Base-by-base conservation (phyloP, 2,888 invertebrate species). In the Nipponacmea schrenckii region DNA sequence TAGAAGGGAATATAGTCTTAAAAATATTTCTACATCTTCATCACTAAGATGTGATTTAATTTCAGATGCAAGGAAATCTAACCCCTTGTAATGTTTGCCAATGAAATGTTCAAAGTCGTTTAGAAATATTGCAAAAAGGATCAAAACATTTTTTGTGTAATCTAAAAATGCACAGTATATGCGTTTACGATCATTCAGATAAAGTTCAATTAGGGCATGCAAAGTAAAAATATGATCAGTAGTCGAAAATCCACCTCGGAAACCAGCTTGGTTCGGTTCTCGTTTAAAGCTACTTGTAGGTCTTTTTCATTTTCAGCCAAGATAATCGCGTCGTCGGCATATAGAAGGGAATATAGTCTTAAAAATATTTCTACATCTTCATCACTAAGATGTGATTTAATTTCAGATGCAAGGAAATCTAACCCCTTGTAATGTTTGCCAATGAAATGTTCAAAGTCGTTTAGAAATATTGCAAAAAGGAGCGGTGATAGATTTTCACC, bases 281-380 rank as follows among this genome's bases (percentile, higher is more conserved):
- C 12, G 39, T 71, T 64, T 39, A 74, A 62, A 62, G 50, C n/a
- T 20, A 63, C 44, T 67, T 72, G 69, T 17, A 74, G 68, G 31
- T 67, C 66, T 20, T 24, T 62, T 20, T 64, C 56, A 27, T 50
- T 66, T 26, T 69, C 50, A 14, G 71, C 63, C 46, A 71, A 26
- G 24, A 74, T 71, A 14, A 74, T 63, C 0, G 71, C 69, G 69
- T 74, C 74, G 46, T 74, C 71, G 3, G 71, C 74, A 62, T 74
- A 72, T 3, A 71, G 67, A n/a, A n/a, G 1, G 71, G 62, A 71
- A 50, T 48, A 63, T 64, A 39, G 24, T n/a, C n/a, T n/a, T n/a
- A n/a, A n/a, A n/a, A n/a, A n/a, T n/a, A n/a, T n/a, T n/a, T n/a
- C n/a, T n/a, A n/a, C n/a, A 12, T 56, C 17, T 14, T 20, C 10